Evolutionary conservation across 92 coral and sea anemone genomes (phyloP).

Genomic region (Zoanthus sansibaricus): DNA sequence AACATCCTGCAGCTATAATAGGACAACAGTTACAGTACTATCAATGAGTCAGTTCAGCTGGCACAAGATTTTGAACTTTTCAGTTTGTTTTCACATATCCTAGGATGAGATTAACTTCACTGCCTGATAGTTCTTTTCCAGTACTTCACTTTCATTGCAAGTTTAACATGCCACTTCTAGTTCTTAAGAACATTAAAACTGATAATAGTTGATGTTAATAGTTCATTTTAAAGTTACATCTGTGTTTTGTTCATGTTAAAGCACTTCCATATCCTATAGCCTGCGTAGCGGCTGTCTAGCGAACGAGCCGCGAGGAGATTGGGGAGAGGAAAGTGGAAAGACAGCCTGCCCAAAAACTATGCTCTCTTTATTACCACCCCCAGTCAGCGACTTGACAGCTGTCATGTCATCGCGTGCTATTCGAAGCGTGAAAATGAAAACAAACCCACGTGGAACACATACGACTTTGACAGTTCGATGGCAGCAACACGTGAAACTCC

Average conservation of each 20-base stretch:
- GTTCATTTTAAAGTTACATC: constrained; percentile 1
- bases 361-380: neutral
- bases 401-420: neutral
- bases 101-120: neutral
- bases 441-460: neutral
- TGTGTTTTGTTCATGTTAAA: constrained; percentile 4
- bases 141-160: neutral
- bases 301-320: neutral
- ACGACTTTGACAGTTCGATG: constrained; percentile 2
- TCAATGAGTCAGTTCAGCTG: constrained; percentile 1
- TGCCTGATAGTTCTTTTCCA: constrained; percentile 3
- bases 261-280: neutral
- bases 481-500: neutral
- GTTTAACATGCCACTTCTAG: neutral
- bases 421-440: neutral
- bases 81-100: neutral
- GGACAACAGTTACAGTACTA: neutral
- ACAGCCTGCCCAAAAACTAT: neutral
- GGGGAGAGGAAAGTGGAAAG: neutral
- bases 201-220: constrained; percentile 13
- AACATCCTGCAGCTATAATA: constrained; percentile 7
- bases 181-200: neutral
- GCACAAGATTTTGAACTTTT: constrained; percentile 8
- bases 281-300: too few relatives aligned
- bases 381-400: constrained; percentile 3